Base-by-base conservation (phyloP, 2,113 vertebrate species). In the Calyptommatus sinebrachiatus region DNA sequence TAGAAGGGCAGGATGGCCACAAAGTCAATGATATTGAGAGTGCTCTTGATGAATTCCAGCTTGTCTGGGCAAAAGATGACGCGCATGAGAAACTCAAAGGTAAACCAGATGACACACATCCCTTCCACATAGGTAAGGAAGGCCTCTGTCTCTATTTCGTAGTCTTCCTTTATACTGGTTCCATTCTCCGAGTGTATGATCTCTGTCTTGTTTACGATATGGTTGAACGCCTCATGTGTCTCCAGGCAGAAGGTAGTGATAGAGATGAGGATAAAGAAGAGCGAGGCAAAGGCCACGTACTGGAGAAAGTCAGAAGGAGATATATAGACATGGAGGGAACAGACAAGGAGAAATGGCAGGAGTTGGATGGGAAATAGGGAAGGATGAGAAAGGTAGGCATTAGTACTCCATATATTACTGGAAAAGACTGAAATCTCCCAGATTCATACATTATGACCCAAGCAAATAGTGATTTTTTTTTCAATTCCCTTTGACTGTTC, bases 201-300 rank as follows among this genome's bases (percentile, higher is more conserved):
- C 90, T 98, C 97, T 0, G 97, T 97, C 91, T 92, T 96, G 95
- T 97, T 99, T 93, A 94, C 86, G 88, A 98, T 94, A 62, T 95
- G 95, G 95, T 99, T 99, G 95, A 99, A 99, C 88, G 97, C 95
- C 88, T 99, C 97, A 1, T 99, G 97, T 1, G 98, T 99, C 96
- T 99, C 97, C 97, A 99, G 96, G 95, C 98, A 99, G 95, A 99
- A 99, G 61, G 98, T 99, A 88, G 98, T 98, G 95, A 99, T 98
- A 94, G 98, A 99, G 94, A 99, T 95, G 94, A 99, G 97, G 94
- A 99, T 99, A 96, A 99, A 99, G 94, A 98, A 98, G 46, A 96
- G 94, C 0, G 95, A 96, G 87, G 94, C 95, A 21, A 96, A 95
- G 71, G 98, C 97, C 84, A 98, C 96, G 83, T 99, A 99, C 98